Base-by-base conservation (phyloP, 1,140 invertebrate species). In the Drosophila sp. region DNA sequence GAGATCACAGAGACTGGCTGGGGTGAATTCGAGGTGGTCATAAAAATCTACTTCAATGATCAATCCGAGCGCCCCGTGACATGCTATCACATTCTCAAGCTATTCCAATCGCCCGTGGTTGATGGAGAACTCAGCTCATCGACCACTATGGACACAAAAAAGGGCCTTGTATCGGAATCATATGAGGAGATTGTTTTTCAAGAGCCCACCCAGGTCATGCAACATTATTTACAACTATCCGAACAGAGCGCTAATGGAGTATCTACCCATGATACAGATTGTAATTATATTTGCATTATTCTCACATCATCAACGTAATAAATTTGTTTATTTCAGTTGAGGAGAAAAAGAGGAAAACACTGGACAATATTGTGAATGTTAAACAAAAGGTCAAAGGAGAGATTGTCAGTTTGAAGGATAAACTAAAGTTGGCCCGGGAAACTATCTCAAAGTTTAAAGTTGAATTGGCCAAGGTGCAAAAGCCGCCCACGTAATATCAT, bases 11-110 rank as follows among this genome's bases (percentile, higher is more conserved):
- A 99, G 93, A 99, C 99, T 60, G 99, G 99, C 1, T 99, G 99
- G 99, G 99, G 99, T 83, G 99, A 99, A 93, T 99, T 99, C 93
- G 99, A 99, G 93, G 97, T 99, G 78, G 96, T 98, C 30, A 99
- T 99, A 25, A 99, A 99, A 92, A 98, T 99, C 65, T 98, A 98
- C 93, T 99, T 99, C 90, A 95, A 98, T 90, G 99, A 99, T 94
- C 96, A 97, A 4, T 98, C 98, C 92, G 99, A 99, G 93, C 94
- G 98, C 17, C 92, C 98, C 96, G 97, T 99, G 0, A 99, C 98
- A 0, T 94, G 99, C 57, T 99, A 98, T 92, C 98, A 99, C 90
- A 96, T 99, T 56, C 93, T 99, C 7, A 99, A 99, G 93, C 92
- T 99, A 6, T 99, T 99, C 92, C 97, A 98, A 94, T 95, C 95